Evolutionary conservation across 2,113 vertebrate genomes (phyloP).

Genomic region (Odontophorus gujanensis): DNA sequence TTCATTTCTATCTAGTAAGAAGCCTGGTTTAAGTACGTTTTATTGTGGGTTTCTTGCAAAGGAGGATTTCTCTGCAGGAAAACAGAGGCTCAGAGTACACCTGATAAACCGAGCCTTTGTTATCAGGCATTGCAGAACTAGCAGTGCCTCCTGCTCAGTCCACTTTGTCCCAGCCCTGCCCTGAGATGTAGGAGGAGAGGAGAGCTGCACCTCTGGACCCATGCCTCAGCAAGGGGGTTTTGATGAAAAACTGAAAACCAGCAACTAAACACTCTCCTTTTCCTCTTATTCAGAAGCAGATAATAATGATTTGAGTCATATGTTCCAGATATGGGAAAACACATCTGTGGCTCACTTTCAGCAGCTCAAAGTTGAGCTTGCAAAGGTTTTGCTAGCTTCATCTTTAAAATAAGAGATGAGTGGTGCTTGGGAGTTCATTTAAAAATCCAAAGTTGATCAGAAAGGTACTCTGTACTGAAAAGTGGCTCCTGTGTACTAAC

Average conservation of each 20-base stretch:
- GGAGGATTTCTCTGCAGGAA: background rate
- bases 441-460: background rate
- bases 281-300: slow-evolving; percentile 25
- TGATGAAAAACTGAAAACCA: slow-evolving; percentile 10
- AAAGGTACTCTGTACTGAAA: background rate
- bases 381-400: background rate
- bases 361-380: background rate
- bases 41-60: background rate
- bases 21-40: background rate
- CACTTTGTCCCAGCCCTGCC: background rate
- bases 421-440: background rate
- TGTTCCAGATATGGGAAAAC: background rate
- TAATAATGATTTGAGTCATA: slow-evolving; percentile 45
- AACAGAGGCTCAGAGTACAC: background rate
- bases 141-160: background rate
- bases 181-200: background rate
- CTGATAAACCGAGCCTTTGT: background rate
- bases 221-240: background rate
- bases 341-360: background rate
- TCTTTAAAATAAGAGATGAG: background rate
- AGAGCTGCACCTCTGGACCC: background rate
- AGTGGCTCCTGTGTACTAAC: background rate
- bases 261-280: background rate
- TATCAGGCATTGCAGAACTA: too few relatives aligned
- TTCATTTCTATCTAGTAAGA: background rate